Conservation (phyloP, 2,113 vertebrate species). For the Alaudala cheleensis region DNA sequence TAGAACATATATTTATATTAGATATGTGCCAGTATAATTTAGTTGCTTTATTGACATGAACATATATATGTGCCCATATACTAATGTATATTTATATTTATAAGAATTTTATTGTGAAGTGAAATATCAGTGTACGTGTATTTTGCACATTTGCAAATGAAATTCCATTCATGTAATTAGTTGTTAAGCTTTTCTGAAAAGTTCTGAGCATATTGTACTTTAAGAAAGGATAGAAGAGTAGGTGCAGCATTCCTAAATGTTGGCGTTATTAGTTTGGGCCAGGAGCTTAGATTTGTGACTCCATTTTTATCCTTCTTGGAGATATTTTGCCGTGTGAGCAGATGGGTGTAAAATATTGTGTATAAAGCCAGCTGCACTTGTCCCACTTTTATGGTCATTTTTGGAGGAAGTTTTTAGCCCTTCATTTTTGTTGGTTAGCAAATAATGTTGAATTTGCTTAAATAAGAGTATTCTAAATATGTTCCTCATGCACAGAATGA, state of each 20-base stretch:
- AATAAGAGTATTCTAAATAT: background rate
- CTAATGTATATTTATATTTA: background rate
- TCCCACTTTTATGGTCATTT: background rate
- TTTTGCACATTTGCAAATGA: background rate
- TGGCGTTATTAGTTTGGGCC: background rate
- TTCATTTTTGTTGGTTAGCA: background rate
- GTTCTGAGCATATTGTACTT: background rate
- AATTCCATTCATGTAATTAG: background rate
- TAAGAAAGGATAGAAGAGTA: background rate
- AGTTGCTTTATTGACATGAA: background rate
- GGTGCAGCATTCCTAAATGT: background rate
- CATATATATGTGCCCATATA: background rate
- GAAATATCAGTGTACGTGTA: background rate
- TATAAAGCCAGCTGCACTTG: background rate
- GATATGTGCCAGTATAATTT: background rate
- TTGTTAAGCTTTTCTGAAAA: background rate
- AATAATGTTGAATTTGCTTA: background rate
- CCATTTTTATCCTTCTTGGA: background rate
- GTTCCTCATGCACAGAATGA: background rate
- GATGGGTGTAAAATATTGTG: accelerated
- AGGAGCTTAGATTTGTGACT: background rate
- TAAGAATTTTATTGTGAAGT: background rate
- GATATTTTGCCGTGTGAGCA: background rate
- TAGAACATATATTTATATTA: no score
- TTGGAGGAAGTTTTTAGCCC: background rate